Percentiles rank a stretch among this genome's conserved stretches.
phyloP scores from a whole-genome alignment of 1,140 invertebrate genomes.

The Drosophila sechellia region DNA sequence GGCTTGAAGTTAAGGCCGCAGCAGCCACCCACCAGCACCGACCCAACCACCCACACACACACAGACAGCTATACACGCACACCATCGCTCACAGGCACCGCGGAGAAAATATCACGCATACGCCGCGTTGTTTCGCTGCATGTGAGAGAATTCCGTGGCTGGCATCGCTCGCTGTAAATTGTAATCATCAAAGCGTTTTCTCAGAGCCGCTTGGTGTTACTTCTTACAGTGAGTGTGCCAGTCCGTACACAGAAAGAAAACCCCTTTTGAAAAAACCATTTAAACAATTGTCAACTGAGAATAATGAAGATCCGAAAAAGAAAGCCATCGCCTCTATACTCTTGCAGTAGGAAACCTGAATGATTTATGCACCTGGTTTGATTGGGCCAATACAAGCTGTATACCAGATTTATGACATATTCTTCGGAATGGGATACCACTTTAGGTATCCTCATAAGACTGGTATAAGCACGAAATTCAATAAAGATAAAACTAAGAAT shows the following conservation, averaged over 20 bases:
- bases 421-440: neutral
- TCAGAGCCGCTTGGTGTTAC: constrained; percentile 83
- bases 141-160: constrained; percentile 36
- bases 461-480: neutral
- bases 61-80: constrained; percentile 5
- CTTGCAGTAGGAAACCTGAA: neutral
- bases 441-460: neutral
- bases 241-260: constrained; percentile 22
- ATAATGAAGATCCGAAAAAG: neutral
- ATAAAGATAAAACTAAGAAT: neutral
- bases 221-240: constrained; percentile 84
- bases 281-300: neutral
- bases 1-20: constrained; percentile 22
- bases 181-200: constrained; percentile 75
- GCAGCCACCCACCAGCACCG: neutral
- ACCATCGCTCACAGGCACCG: constrained; percentile 2
- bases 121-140: constrained; percentile 42
- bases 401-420: constrained; percentile 2
- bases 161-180: constrained; percentile 76
- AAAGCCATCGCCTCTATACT: neutral
- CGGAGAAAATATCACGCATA: constrained; percentile 45
- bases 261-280: neutral
- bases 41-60: neutral
- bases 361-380: neutral
- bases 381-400: neutral